Conservation (phyloP, 1,140 invertebrate genomes). For the Araneus ventricosus region DNA sequence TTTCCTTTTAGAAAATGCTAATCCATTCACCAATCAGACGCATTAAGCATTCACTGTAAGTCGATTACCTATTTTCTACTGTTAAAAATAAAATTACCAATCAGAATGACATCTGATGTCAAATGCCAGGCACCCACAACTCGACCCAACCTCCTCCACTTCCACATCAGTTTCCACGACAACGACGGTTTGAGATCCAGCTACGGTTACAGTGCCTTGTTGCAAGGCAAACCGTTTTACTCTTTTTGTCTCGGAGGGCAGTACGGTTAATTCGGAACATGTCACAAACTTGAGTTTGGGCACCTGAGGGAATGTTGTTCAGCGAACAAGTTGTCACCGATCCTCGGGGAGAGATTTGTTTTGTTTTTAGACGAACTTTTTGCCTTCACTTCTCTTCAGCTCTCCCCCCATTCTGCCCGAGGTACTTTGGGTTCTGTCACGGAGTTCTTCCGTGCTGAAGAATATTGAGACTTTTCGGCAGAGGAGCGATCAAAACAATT, state of each 20-base stretch:
- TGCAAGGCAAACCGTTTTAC: slow-evolving; percentile 14
- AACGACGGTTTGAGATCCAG: not conserved
- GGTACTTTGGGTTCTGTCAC: slow-evolving; percentile 3
- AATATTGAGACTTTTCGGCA: not conserved
- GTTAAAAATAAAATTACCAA: too few relatives aligned
- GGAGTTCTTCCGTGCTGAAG: not conserved
- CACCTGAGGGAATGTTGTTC: slow-evolving; percentile 60
- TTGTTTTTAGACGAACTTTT: slow-evolving; percentile 50
- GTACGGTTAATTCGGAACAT: slow-evolving; percentile 69
- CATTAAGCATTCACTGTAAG: too few relatives aligned
- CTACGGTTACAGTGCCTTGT: not conserved
- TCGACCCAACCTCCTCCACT: not conserved
- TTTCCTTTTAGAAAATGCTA: too few relatives aligned
- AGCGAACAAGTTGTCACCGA: slow-evolving; percentile 69
- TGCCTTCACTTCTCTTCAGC: slow-evolving; percentile 14
- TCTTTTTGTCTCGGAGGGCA: slow-evolving; percentile 53
- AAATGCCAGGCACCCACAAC: not conserved
- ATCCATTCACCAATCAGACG: too few relatives aligned
- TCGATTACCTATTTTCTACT: too few relatives aligned
- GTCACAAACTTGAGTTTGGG: slow-evolving; percentile 71
- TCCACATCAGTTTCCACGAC: slow-evolving; percentile 8
- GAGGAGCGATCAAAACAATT: slow-evolving; percentile 5
- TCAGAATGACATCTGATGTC: too few relatives aligned
- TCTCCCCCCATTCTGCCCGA: slow-evolving; percentile 11
- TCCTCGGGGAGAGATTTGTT: slow-evolving; percentile 58